Conservation (phyloP, 1,140 invertebrate species). For the Monochamus saltuarius region DNA sequence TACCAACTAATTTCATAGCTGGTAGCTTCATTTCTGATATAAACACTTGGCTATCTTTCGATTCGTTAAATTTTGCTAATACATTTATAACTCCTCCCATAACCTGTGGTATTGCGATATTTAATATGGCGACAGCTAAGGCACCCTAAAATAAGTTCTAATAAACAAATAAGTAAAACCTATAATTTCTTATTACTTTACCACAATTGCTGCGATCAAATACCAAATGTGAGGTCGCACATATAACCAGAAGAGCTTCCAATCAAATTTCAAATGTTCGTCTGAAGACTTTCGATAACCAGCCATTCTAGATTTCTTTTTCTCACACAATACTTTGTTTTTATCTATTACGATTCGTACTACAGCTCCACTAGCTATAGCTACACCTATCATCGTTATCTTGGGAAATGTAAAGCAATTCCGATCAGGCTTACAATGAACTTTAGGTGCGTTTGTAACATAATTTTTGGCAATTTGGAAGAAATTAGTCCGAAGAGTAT, state of each 20-base stretch:
- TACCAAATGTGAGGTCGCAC: slow-evolving; percentile 60
- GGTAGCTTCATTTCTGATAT: slow-evolving; percentile 66
- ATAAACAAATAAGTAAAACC: not conserved
- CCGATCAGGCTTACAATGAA: not conserved
- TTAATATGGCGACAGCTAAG: slow-evolving; percentile 74
- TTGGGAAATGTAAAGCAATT: slow-evolving; percentile 17
- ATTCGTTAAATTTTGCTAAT: slow-evolving; percentile 59
- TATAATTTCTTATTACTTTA: slow-evolving; percentile 46
- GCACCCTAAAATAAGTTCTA: slow-evolving; percentile 65
- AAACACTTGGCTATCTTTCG: slow-evolving; percentile 53
- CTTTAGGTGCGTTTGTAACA: too few relatives aligned
- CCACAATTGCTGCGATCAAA: slow-evolving; percentile 58
- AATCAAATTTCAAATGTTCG: slow-evolving; percentile 59
- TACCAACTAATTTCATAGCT: slow-evolving; percentile 62
- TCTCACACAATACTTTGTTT: slow-evolving; percentile 39
- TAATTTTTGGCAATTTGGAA: too few relatives aligned
- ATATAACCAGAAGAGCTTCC: slow-evolving; percentile 65
- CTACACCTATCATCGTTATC: slow-evolving; percentile 32
- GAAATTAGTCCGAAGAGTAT: too few relatives aligned
- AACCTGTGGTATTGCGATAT: slow-evolving; percentile 77
- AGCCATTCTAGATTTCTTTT: slow-evolving; percentile 40
- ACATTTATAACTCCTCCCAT: slow-evolving; percentile 78
- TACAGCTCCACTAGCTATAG: slow-evolving; percentile 30
- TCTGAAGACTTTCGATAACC: slow-evolving; percentile 35
- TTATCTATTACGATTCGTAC: slow-evolving; percentile 33